A percentile compares a stretch with the other conserved stretches of the same genome.
phyloP scores from a whole-genome alignment of 2,888 invertebrate species.

The Pandemis cinnamomeana region DNA sequence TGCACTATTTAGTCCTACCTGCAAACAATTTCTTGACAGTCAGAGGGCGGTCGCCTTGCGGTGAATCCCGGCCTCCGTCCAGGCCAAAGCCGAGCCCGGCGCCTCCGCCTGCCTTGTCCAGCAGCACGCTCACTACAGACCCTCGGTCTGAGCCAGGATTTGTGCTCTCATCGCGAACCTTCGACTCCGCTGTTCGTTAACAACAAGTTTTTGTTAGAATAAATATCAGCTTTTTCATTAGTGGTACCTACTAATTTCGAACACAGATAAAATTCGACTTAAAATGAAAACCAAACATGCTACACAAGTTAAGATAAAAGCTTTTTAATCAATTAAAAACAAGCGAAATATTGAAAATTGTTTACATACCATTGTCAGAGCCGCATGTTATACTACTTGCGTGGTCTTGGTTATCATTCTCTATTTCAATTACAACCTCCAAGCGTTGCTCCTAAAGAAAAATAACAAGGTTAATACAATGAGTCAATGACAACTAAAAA shows the following conservation, averaged over 20 bases:
- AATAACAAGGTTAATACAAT: neutral
- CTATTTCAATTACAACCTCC: slow-evolving; percentile 91
- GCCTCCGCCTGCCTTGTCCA: slow-evolving; percentile 87
- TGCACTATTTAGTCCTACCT: slow-evolving; percentile 82
- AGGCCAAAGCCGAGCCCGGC: slow-evolving; percentile 97
- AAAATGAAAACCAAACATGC: too few species aligned
- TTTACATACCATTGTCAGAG: slow-evolving; percentile 74
- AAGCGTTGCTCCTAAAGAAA: slow-evolving; percentile 88
- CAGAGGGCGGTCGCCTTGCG: slow-evolving; percentile 94
- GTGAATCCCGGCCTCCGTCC: slow-evolving; percentile 96
- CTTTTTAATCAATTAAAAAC: neutral
- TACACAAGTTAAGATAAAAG: neutral
- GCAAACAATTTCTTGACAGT: slow-evolving; percentile 97
- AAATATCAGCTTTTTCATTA: neutral
- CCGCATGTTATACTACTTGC: slow-evolving; percentile 64
- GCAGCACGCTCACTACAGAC: slow-evolving; percentile 71
- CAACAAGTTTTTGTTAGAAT: neutral
- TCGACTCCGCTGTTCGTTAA: slow-evolving; percentile 73
- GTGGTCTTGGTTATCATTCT: slow-evolving; percentile 77
- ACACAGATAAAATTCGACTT: too few species aligned
- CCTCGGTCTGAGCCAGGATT: slow-evolving; percentile 50
- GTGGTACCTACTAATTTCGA: too few species aligned
- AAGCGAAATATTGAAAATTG: neutral
- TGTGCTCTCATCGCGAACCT: slow-evolving; percentile 59
- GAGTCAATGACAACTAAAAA: too few species aligned